These are phyloP conservation scores for Hypsopygia costalis DNA, from an alignment of 2,888 invertebrate species.

Conservation along the genomic window DNA sequence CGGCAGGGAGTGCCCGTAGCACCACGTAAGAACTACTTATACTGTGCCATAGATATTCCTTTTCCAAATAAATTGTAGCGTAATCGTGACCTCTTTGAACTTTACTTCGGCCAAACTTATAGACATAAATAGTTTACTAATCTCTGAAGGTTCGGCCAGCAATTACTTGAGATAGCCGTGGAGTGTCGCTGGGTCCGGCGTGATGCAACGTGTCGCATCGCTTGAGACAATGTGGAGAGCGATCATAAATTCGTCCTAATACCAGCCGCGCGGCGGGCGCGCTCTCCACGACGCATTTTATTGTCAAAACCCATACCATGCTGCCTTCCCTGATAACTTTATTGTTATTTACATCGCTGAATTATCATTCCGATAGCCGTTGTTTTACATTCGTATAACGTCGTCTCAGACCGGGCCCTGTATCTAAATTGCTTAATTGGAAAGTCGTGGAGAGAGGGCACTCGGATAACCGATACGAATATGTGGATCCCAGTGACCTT, in stretches of 20 bases:
- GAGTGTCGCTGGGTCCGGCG: background rate
- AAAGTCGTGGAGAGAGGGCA: conserved; percentile 60
- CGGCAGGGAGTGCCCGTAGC: too few relatives aligned
- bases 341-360: conserved; percentile 78
- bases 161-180: background rate
- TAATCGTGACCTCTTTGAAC: background rate
- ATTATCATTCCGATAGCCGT: conserved; percentile 73
- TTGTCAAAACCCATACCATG: conserved; percentile 74
- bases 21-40: too few relatives aligned
- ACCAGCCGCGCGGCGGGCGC: conserved; percentile 49
- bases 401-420: conserved; percentile 57
- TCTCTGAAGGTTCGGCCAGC: background rate
- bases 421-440: conserved; percentile 81
- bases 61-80: too few relatives aligned
- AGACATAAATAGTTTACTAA: background rate
- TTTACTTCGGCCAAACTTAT: background rate
- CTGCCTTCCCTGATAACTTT: conserved; percentile 71
- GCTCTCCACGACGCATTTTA: conserved; percentile 65
- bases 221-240: conserved; percentile 29
- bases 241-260: conserved; percentile 65
- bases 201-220: background rate
- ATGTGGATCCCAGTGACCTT: conserved; percentile 51
- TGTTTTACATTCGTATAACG: conserved; percentile 75
- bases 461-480: conserved; percentile 55
- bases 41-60: too few relatives aligned